Evolutionary conservation across 37 sponge, comb jelly and placozoan genomes (phyloP), one percentile per base, ranked within the genome.

Genomic region (Cliona cf. orientalis): DNA sequence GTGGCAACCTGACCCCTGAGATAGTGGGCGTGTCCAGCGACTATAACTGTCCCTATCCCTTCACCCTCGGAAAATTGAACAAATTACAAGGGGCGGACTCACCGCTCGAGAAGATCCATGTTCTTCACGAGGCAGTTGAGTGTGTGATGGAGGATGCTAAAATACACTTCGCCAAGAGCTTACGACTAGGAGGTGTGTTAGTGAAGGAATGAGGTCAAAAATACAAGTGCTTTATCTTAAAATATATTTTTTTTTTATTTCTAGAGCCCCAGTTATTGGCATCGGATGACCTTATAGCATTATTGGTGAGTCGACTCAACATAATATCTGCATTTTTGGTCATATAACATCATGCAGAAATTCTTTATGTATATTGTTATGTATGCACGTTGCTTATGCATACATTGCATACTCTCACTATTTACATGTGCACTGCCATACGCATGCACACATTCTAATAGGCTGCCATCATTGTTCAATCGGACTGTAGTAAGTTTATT

Each of bases 121-220:
- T 64, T 29, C n/a, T 82, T 6, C 89, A 88, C 21, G 89, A 88
- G 34, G 83, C 89, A 7, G 77, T 88, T 71, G 89, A 88, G 1
- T 45, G 55, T 43, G 43, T 88, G 3, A 67, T 71, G 41, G 42
- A 46, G 2, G 89, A 88, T 76, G 89, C 69, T 23, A 76, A 43
- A 37, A 55, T 71, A 0, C 64, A 77, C 36, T 82, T 88, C 53
- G 71, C 59, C 0, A 43, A 34, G 41, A 61, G 41, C 14, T 66
- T 88, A 19, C 56, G 89, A 62, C 35, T 44, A 63, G 89, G 89
- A 82, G 89, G 89, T 88, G 59, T 19, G 66, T 66, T 23, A 5
- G 25, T 11, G 21, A 28, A 31, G 36, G n/a, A 5, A 37, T 63
- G 3, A 22, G 29, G 28, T 43, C 11, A 71, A 42, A 42, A 2